These are phyloP conservation scores for Napeogenes inachia DNA, from an alignment of 2,888 invertebrate genomes.

Conservation along the genomic window DNA sequence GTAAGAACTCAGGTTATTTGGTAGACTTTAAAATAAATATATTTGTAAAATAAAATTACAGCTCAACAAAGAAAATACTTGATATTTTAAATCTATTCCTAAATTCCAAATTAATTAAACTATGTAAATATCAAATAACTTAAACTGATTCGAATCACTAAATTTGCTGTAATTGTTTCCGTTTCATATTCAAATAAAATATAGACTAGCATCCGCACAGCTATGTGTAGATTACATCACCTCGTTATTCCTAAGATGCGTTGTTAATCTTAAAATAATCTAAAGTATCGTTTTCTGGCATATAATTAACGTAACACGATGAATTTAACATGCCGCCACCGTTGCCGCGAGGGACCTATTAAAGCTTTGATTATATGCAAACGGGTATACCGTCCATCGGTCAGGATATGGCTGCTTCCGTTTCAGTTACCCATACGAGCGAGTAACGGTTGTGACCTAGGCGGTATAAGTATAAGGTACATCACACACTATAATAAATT, in stretches of 20 bases:
- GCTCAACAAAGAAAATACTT: not conserved
- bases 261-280: not conserved
- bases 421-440: conserved; percentile 39
- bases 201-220: not conserved
- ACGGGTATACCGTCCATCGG: conserved; percentile 39
- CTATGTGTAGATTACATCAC: not conserved
- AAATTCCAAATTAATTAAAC: too few relatives aligned
- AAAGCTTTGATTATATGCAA: conserved; percentile 50
- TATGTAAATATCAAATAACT: too few relatives aligned
- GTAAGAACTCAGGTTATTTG: not conserved
- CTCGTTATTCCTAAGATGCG: not conserved
- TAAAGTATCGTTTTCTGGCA: conserved; percentile 4
- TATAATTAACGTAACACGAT: conserved; percentile 14
- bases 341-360: conserved; percentile 41
- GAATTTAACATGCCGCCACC: conserved; percentile 12
- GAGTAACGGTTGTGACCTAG: conserved; percentile 50
- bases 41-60: not conserved
- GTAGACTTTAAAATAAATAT: conserved; percentile 1
- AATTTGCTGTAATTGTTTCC: not conserved
- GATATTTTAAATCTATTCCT: too few relatives aligned
- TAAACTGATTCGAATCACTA: not conserved
- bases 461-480: not conserved
- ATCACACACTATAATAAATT: too few relatives aligned
- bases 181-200: not conserved
- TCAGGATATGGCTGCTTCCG: conserved; percentile 72